Base-by-base conservation (phyloP, 2,888 invertebrate species). In the Clusia tigrina region DNA sequence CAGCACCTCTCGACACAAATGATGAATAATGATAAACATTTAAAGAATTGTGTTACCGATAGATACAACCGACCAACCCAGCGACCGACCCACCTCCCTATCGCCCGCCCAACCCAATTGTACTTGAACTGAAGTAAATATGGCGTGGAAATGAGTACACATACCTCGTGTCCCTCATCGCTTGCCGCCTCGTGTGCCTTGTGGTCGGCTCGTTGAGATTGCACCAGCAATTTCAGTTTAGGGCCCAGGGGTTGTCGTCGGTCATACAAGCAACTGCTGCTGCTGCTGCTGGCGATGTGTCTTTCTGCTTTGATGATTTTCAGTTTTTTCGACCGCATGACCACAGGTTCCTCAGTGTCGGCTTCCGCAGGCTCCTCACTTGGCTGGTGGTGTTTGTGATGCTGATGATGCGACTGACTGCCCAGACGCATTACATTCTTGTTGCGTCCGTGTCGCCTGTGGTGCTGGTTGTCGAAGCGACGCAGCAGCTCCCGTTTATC, bases 241-340 rank as follows among this genome's bases (percentile, higher is more conserved):
- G 81, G 75, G 38, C 72, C 70, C 58, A 70, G 71, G 65, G 82
- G 77, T 53, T 75, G 67, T 0, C 81, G 78, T 2, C 81, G 73
- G 65, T 81, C 78, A 61, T 75, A 78, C 22, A 81, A 66, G 3
- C 70, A 32, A n/a, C n/a, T n/a, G n/a, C 23, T 10, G 64, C 59
- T 1, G 56, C 37, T 17, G 42, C n/a, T 3, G n/a, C 42, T n/a
- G 42, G n/a, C 48, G 48, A 22, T 48, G 6, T 48, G 48, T 56
- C 18, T 61, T 61, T 20, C 62, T 22, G 2, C 20, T 15, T 18
- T 5, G 54, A 15, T 24, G 26, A 37, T 5, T 9, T 6, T 15
- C 2, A n/a, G 3, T 25, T 46, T 1, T 17, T 24, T 2, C 15
- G 10, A 9, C 17, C 24, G 54, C 56, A 2, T 63, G 59, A 23